A percentile compares a stretch with the other conserved stretches of the same genome.
Evolutionary conservation across 1,140 invertebrate species (phyloP).

Genomic region (Helicoverpa armigera): DNA sequence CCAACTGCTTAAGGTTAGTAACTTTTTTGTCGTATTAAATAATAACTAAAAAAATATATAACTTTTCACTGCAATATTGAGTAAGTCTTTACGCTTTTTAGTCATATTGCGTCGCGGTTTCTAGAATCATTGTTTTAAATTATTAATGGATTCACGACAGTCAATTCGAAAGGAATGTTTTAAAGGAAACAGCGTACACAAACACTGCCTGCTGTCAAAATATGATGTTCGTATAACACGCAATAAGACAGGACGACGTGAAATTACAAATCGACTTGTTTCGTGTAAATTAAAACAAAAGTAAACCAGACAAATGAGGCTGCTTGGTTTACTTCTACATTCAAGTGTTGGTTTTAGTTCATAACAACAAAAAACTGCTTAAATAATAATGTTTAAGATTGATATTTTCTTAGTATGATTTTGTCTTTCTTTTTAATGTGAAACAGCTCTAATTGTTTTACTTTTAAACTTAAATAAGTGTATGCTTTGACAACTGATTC

Average conservation of each 20-base stretch:
- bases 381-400: background rate
- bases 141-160: conserved; percentile 7
- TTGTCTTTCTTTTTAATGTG: too few species aligned
- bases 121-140: conserved; percentile 14
- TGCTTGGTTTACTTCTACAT: background rate
- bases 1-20: conserved; percentile 82
- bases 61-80: background rate
- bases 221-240: conserved; percentile 22
- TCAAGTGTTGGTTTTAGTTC: background rate
- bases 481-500: too few species aligned
- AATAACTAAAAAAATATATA: background rate
- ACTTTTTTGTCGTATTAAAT: background rate
- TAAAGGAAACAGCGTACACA: conserved; percentile 5
- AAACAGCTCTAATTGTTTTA: too few species aligned
- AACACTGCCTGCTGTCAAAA: conserved; percentile 14
- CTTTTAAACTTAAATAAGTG: too few species aligned
- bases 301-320: background rate
- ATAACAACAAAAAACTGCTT: background rate
- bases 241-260: conserved; percentile 25
- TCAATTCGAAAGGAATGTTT: conserved; percentile 26
- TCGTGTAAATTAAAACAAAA: conserved; percentile 22
- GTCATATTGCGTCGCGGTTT: background rate
- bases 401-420: background rate
- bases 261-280: conserved; percentile 13
- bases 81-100: background rate